Evolutionary conservation across 2,797 vertebrate species (phyloP).

Genomic region (Denticeps clupeoides): DNA sequence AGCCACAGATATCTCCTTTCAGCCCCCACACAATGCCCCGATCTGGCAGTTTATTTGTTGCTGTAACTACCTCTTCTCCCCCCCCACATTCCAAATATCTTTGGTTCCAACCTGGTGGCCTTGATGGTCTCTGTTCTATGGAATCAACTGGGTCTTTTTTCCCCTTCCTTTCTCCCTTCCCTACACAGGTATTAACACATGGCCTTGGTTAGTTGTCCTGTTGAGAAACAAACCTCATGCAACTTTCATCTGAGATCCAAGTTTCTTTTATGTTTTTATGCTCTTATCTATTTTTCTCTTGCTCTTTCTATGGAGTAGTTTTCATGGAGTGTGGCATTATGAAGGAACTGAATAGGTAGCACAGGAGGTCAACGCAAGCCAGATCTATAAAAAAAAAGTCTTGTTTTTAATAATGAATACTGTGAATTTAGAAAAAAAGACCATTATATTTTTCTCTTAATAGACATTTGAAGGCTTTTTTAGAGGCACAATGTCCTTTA

Average conservation of each 20-base stretch:
- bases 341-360: constrained; percentile 27
- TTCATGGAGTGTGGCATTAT: constrained; percentile 42
- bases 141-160: constrained; percentile 43
- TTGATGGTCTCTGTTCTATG: constrained; percentile 63
- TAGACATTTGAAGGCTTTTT: too few species aligned
- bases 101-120: constrained; percentile 62
- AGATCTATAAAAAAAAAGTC: constrained; percentile 41
- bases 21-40: constrained; percentile 51
- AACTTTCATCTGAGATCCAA: constrained; percentile 52
- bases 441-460: neutral
- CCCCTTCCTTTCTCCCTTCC: constrained; percentile 30
- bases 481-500: too few species aligned
- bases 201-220: constrained; percentile 62
- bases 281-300: constrained; percentile 24
- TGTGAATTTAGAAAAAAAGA: neutral
- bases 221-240: constrained; percentile 60
- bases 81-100: constrained; percentile 59
- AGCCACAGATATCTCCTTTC: constrained; percentile 56
- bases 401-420: neutral
- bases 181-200: constrained; percentile 57
- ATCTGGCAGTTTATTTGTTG: constrained; percentile 58
- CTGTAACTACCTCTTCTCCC: constrained; percentile 46
- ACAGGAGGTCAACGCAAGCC: constrained; percentile 38
- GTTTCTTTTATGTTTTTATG: constrained; percentile 37
- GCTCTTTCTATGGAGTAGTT: constrained; percentile 56